Base-by-base conservation (phyloP, 2,888 invertebrate species). In the Matsumyia berberina region DNA sequence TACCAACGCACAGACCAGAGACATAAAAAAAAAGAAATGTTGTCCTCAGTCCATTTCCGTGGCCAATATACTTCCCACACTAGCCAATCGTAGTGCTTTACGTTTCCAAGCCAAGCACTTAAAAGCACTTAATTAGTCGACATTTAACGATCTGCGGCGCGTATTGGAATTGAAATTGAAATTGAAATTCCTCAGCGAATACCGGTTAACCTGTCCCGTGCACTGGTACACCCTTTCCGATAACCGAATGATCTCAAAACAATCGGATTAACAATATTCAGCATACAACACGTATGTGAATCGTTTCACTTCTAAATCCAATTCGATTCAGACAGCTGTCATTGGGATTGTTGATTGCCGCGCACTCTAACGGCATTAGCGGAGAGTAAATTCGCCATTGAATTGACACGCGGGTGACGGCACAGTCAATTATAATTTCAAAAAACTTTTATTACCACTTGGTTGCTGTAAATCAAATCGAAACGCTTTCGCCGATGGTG, bases 351-450 rank as follows among this genome's bases (percentile, higher is more conserved):
- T 60, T 42, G n/a, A 24, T 29, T 53, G 12, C 12, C 12, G 46
- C 33, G 12, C 39, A 60, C 24, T 62, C 51, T 76, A 67, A 70
- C 57, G 53, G 70, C 72, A 44, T 44, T 37, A 39, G 51, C n/a
- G 49, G 33, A 51, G 29, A 51, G 24, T 62, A 35, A 62, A 73
- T 83, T 72, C 78, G 72, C 55, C 60, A 78, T 72, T 35, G 72
- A 73, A 78, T 72, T 82, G 72, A 73, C 67, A 72, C 15, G 44
- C 39, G 24, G 49, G 60, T 82, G 78, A 67, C 72, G 53, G 55
- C 39, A 42, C 72, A 78, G 66, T 83, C 72, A 69, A 78, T 83
- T 83, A 83, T 67, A 73, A 83, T 78, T 83, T 82, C 37, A 77
- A 58, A 77, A 57, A 37, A 17, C 67, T 73, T 55, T 67, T 78